phyloP scores from a whole-genome alignment of 2,888 invertebrate species.

The Chrysolina haemoptera region DNA sequence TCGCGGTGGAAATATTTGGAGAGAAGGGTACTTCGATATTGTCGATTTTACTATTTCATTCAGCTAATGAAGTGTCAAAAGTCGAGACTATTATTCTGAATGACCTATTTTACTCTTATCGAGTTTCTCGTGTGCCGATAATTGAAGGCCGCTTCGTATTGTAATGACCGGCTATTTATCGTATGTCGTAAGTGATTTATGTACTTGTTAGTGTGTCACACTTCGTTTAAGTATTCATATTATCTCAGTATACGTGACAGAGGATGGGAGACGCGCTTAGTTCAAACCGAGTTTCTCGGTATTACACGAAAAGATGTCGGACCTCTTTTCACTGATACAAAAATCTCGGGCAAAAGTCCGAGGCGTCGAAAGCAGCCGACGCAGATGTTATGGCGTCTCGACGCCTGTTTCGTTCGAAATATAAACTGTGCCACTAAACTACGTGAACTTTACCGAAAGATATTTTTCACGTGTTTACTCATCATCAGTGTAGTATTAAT shows the following conservation, averaged over 20 bases:
- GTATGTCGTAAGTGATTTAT: background rate
- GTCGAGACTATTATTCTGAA: background rate
- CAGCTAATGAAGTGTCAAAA: background rate
- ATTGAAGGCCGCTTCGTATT: slow-evolving; percentile 1
- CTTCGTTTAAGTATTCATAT: background rate
- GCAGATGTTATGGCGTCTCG: slow-evolving; percentile 54
- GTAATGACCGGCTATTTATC: slow-evolving; percentile 14
- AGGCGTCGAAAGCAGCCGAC: slow-evolving; percentile 46
- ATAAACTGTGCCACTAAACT: slow-evolving; percentile 63
- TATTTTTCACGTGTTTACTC: slow-evolving; percentile 43
- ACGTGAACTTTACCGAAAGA: slow-evolving; percentile 58
- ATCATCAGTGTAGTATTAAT: slow-evolving; percentile 47
- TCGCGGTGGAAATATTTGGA: no score
- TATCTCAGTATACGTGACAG: background rate
- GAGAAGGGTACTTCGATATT: no score
- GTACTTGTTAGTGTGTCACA: slow-evolving; percentile 7
- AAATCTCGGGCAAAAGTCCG: slow-evolving; percentile 24
- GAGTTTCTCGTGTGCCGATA: background rate
- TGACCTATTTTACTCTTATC: slow-evolving; percentile 11
- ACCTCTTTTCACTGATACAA: background rate
- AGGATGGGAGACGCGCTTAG: background rate
- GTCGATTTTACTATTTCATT: no score
- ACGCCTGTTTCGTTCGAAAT: slow-evolving; percentile 41
- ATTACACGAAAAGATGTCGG: background rate
- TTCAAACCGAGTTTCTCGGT: background rate